Base-by-base conservation (phyloP, 2,888 invertebrate species). In the Rhimphoctona megacephalus region DNA sequence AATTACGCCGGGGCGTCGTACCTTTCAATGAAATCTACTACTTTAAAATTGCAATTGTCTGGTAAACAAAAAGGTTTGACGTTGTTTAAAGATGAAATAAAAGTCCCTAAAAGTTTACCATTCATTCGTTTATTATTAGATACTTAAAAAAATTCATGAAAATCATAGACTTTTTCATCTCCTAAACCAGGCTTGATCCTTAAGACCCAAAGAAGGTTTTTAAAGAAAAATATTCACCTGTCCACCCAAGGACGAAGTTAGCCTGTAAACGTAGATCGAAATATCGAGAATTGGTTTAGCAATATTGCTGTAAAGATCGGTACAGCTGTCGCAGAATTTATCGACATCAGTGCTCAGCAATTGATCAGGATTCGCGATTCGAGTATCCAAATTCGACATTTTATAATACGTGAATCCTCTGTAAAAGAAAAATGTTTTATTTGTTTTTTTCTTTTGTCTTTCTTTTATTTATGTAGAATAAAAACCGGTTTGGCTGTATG, bases 271-370 rank as follows among this genome's bases (percentile, higher is more conserved):
- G 93, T 99, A 99, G 89, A 99, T 97, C 84, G 97, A 96, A 64
- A 99, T 99, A 94, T 99, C 99, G 89, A 99, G 95, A 61, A 99
- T 93, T 0, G 99, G 99, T 95, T 99, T 99, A 90, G 98, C 98
- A 39, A 99, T 96, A 94, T 99, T 99, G 86, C 99, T 98, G 95
- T 99, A 99, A 19, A 99, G 95, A 93, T 99, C 99, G 0, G 99
- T 98, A 52, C 99, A 97, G 81, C 98, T 98, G 90, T 98, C 98
- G 94, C 99, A 99, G 95, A 99, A 99, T 94, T 98, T 98, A 94
- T 99, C 99, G 1, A 99, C 98, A 93, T 99, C 99, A 0, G 98
- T 98, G 0, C 99, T 99, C 81, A 99, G 95, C 72, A 99, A 95
- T 94, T 99, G 99, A 94, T 99, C 99, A 0, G 98, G 98, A 95